Base-by-base conservation (phyloP, 1,140 invertebrate genomes). In the Polyergus mexicanus region DNA sequence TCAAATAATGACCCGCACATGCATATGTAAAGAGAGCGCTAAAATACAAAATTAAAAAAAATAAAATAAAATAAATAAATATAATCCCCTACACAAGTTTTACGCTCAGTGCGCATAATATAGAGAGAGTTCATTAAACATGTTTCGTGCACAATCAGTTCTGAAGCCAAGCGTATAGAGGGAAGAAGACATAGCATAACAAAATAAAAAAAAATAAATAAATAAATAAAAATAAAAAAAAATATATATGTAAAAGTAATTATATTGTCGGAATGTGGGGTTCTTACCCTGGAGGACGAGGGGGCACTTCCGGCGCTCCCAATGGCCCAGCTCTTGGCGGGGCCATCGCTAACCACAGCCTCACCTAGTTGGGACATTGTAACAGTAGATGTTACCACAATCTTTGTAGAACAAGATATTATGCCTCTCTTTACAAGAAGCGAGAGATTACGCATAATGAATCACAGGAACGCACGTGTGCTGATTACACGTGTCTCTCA, bases 231-330 rank as follows among this genome's bases (percentile, higher is more conserved):
- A 92, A 91, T 66, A 94, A 92, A 91, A 74, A 60, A 35, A 75
- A 78, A 77, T n/a, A n/a, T n/a, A 66, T 69, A 90, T 51, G 65
- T 74, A 74, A 74, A 87, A 74, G 56, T 69, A 88, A 84, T 76
- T 65, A 87, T 54, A 94, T 95, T 95, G 94, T 95, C 94, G 93
- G 93, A 94, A 95, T 94, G 47, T 51, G 95, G 93, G 78, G 78
- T 58, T 95, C 96, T 96, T 96, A 96, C 96, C 96, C 96, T 96
- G 95, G 96, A 96, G 95, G 95, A 96, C 91, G 94, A 95, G 94
- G 94, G 94, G 93, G 94, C 93, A 91, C 93, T 95, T 94, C 95
- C 95, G 93, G 94, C 93, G 93, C 92, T 95, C 93, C 94, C 94
- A 95, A 94, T 95, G 93, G 94, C 94, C 95, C 95, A 95, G 93